Evolutionary conservation across 2,888 invertebrate species (phyloP).

Genomic region (Hoplodrina ambigua): DNA sequence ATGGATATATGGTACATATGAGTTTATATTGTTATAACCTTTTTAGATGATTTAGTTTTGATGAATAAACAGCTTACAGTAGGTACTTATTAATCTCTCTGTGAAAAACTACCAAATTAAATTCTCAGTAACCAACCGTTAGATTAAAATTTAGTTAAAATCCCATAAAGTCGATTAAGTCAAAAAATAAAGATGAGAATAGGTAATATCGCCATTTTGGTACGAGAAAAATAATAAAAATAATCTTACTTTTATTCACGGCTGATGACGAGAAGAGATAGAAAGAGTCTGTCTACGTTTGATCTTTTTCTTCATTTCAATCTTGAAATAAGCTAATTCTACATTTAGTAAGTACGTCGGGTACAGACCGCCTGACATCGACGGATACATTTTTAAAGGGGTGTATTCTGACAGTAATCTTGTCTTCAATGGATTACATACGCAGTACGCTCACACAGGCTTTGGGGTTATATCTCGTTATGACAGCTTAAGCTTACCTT

Average conservation of each 20-base stretch:
- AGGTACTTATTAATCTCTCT: too few relatives aligned
- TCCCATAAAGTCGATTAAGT: too few relatives aligned
- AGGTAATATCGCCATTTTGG: neutral
- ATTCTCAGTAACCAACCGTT: neutral
- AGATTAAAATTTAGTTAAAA: neutral
- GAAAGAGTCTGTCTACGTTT: neutral
- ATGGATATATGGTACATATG: too few relatives aligned
- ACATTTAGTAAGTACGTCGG: constrained; percentile 13
- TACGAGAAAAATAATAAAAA: neutral
- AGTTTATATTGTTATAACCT: too few relatives aligned
- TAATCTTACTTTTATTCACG: neutral
- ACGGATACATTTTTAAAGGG: constrained; percentile 50
- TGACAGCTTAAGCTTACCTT: constrained; percentile 60
- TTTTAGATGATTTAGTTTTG: too few relatives aligned
- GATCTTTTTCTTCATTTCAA: constrained; percentile 15
- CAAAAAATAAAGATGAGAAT: too few relatives aligned
- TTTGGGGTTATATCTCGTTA: constrained; percentile 51
- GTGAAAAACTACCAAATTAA: neutral
- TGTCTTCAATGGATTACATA: constrained; percentile 57
- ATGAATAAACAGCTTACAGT: too few relatives aligned
- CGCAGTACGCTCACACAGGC: constrained; percentile 24
- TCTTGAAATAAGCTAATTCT: constrained; percentile 18
- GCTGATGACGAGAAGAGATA: neutral
- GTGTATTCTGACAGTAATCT: constrained; percentile 49
- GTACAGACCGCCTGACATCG: constrained; percentile 32